Evolutionary conservation across 1,140 invertebrate genomes (phyloP), one percentile per base, ranked within the genome.

Genomic region (Watersipora subatra): DNA sequence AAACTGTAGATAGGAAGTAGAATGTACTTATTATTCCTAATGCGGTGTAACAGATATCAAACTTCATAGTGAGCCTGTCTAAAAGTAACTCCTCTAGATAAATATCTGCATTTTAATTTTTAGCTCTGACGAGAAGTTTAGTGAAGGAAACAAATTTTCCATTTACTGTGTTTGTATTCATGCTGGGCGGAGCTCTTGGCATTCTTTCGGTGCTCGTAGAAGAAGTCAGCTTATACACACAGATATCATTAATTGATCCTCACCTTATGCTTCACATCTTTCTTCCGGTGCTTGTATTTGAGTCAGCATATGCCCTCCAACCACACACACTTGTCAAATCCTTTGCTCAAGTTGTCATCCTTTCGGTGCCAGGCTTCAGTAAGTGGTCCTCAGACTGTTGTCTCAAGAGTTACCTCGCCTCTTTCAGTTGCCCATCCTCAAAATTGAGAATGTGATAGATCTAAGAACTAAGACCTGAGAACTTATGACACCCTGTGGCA

Each of bases 281-380:
- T 69, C 71, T 83, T 27, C 82, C 82, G 1, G 74, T 81, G 17
- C 76, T 83, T 17, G 79, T 83, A 22, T 83, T 82, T 70, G 81
- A 83, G 68, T 78, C 78, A 12, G 81, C 81, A 2, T 83, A 81
- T 69, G 73, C 75, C 3, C 78, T 82, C 72, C 76, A 81, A 57
- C 70, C 77, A 0, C 79, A 82, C 66, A 76, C 78, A 3, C 82
- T 83, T 67, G 64, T 77, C 25, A 76, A 76, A 65, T 73, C 73
- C 27, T 70, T 79, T n/a, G 59, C 72, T n/a, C 80, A 81, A 68
- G 76, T 80, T 28, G 57, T 81, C 17, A 62, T 82, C 1, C 64
- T 82, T n/a, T 80, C 80, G 24, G 71, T 80, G 25, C 76, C 76
- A 17, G 77, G 76, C 0, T 64, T 76, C 55, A 70, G 74, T 77